Conservation (phyloP, 2,888 invertebrate genomes). For the Pollenia angustigena region DNA sequence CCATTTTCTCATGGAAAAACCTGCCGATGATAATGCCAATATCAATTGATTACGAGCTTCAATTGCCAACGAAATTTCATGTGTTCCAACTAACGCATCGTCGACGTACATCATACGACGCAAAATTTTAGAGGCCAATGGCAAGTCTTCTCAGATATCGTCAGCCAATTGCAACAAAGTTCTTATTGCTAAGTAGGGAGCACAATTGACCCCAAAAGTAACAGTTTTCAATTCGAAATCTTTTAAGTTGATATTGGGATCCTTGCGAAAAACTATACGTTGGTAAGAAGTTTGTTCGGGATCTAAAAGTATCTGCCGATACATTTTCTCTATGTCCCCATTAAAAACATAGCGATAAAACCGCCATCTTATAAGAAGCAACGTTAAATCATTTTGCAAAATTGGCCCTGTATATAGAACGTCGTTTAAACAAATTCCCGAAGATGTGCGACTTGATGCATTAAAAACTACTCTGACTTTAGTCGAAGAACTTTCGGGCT, state of each 20-base stretch:
- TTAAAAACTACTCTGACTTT: conserved; percentile 39
- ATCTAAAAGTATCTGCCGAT: neutral
- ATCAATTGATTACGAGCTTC: neutral
- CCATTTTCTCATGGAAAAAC: neutral
- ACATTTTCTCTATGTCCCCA: conserved; percentile 46
- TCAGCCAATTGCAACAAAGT: too few species aligned
- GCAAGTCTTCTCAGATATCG: too few species aligned
- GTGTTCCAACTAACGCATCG: conserved; percentile 31
- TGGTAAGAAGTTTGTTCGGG: too few species aligned
- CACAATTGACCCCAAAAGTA: too few species aligned
- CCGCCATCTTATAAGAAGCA: conserved; percentile 20
- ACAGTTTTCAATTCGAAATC: too few species aligned
- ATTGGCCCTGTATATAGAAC: conserved; percentile 4
- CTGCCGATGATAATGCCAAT: conserved; percentile 6
- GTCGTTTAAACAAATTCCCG: conserved; percentile 10
- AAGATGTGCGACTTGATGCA: neutral
- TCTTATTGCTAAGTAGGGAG: too few species aligned
- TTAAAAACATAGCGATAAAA: conserved; percentile 46
- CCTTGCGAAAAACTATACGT: too few species aligned
- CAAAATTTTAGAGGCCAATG: too few species aligned
- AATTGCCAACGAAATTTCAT: conserved; percentile 20
- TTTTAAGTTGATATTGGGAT: too few species aligned
- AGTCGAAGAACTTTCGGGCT: conserved; percentile 13
- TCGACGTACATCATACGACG: conserved; percentile 13
- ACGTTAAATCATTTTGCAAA: conserved; percentile 6